Evolutionary conservation across 2,888 invertebrate species (phyloP).

Genomic region (Lasioglossum zephyrum): DNA sequence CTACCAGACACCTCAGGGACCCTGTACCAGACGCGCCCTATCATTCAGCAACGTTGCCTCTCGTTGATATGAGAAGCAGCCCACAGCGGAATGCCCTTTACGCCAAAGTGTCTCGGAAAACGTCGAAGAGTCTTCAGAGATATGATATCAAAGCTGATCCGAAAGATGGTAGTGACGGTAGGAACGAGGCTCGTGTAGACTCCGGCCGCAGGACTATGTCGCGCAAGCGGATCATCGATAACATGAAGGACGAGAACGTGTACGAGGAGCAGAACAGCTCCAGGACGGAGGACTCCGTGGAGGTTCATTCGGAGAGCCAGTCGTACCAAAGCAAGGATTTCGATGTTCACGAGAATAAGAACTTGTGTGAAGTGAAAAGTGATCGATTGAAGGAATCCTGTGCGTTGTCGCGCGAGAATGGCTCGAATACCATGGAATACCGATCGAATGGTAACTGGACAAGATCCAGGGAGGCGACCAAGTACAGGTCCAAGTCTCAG

Average conservation of each 20-base stretch:
- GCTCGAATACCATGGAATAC: conserved; percentile 16
- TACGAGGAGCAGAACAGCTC: conserved; percentile 13
- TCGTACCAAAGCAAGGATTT: conserved; percentile 10
- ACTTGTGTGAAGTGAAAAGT: background rate
- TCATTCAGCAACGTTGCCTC: conserved; percentile 64
- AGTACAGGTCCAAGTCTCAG: conserved; percentile 63
- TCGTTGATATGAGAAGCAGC: conserved; percentile 59
- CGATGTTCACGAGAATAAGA: background rate
- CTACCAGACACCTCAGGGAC: conserved; percentile 62
- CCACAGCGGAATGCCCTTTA: conserved; percentile 63
- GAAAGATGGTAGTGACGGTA: conserved; percentile 52
- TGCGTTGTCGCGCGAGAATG: background rate
- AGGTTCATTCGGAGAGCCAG: conserved; percentile 35
- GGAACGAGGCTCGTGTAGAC: conserved; percentile 51
- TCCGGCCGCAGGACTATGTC: conserved; percentile 75
- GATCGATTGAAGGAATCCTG: conserved; percentile 19
- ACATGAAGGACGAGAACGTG: conserved; percentile 65
- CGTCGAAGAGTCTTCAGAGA: conserved; percentile 52
- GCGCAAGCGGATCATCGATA: conserved; percentile 78
- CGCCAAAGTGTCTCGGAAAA: conserved; percentile 67
- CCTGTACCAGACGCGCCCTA: conserved; percentile 69
- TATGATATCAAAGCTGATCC: conserved; percentile 53
- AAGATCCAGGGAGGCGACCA: conserved; percentile 27
- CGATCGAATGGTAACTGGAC: conserved; percentile 20
- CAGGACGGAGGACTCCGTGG: conserved; percentile 40